Evolutionary conservation across 2,113 vertebrate species (phyloP).

Genomic region (Tichodroma muraria): DNA sequence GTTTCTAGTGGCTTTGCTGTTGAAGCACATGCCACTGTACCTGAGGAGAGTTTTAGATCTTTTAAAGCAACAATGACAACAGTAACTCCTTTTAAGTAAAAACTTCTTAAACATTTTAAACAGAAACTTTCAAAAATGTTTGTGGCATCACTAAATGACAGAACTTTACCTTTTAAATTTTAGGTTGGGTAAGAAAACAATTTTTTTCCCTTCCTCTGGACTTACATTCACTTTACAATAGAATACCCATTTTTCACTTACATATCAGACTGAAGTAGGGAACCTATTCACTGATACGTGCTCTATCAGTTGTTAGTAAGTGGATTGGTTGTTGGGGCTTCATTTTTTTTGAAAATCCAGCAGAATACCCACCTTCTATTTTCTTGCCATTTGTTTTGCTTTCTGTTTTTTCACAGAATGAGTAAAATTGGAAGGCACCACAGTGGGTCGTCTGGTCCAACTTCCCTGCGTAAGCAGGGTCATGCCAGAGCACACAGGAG

Average conservation of each 20-base stretch:
- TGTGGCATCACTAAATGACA: neutral
- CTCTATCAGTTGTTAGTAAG: neutral
- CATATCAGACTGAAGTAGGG: neutral
- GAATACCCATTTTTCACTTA: neutral
- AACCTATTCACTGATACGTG: neutral
- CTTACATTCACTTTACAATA: neutral
- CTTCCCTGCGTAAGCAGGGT: neutral
- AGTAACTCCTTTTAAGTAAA: neutral
- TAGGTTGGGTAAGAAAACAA: neutral
- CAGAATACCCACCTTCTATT: neutral
- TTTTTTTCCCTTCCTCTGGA: neutral
- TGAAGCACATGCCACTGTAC: neutral
- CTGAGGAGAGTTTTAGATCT: slow-evolving; percentile 25
- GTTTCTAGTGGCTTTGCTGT: neutral
- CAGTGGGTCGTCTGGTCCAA: neutral
- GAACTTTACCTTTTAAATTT: neutral
- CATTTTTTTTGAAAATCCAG: neutral
- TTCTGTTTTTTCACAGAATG: neutral
- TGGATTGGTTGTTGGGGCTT: neutral
- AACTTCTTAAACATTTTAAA: slow-evolving; percentile 39
- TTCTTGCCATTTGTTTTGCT: neutral
- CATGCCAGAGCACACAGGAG: neutral
- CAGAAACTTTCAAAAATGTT: neutral
- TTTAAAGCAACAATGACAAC: neutral
- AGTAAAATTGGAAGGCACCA: neutral